Evolutionary conservation across 1,140 invertebrate genomes (phyloP).

Genomic region (Halotydeus destructor): DNA sequence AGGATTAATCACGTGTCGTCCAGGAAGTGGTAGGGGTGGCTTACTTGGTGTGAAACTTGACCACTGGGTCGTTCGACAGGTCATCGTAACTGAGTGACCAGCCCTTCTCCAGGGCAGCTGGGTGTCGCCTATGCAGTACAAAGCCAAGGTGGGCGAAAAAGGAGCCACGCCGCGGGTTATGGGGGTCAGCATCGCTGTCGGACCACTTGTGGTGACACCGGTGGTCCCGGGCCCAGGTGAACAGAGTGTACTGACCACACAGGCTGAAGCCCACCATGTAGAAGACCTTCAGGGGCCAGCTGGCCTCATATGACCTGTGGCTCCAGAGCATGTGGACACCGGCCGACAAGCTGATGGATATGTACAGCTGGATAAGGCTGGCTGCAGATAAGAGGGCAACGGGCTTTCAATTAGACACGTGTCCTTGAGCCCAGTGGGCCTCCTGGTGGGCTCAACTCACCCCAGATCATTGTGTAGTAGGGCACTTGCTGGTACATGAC

Average conservation of each 20-base stretch:
- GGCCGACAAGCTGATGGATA: slow-evolving; percentile 43
- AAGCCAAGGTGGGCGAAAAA: slow-evolving; percentile 92
- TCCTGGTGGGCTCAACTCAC: no score
- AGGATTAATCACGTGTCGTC: no score
- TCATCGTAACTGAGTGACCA: slow-evolving; percentile 68
- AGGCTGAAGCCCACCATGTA: slow-evolving; percentile 43
- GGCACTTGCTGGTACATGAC: no score
- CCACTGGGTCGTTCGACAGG: slow-evolving; percentile 56
- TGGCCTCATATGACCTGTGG: slow-evolving; percentile 34
- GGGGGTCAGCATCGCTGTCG: slow-evolving; percentile 86
- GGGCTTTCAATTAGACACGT: no score
- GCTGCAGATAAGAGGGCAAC: no score
- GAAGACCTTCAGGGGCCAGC: slow-evolving; percentile 27
- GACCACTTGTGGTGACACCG: slow-evolving; percentile 88
- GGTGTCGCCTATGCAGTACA: slow-evolving; percentile 53
- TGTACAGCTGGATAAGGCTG: no score
- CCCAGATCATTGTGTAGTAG: no score
- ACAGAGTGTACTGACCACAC: slow-evolving; percentile 78
- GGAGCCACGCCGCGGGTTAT: slow-evolving; percentile 79
- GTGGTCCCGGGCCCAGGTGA: slow-evolving; percentile 83
- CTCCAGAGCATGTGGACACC: slow-evolving; percentile 35
- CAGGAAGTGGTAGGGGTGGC: no score
- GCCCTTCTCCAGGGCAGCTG: slow-evolving; percentile 65
- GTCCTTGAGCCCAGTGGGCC: no score
- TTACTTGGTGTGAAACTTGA: slow-evolving; percentile 70